Base-by-base conservation (phyloP, 2,888 invertebrate genomes). In the Nasonovia ribisnigri region DNA sequence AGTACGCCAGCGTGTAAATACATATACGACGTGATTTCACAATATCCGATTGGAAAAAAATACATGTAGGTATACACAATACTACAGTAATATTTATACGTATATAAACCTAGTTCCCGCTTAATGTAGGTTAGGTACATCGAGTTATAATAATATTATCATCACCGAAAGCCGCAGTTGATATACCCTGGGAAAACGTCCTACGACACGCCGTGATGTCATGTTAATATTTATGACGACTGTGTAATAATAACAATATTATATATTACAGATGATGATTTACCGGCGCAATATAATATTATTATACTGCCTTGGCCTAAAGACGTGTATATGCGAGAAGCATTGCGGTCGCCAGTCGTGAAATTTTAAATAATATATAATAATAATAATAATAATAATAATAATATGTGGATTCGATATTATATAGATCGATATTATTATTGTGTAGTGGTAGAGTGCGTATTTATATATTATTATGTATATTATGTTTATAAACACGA, bases 281-380 rank as follows among this genome's bases (percentile, higher is more conserved):
- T 77, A 77, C 36, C 36, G 20, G 36, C 3, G 77, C 20, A 77
- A 36, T 77, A 36, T 77, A 36, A 77, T 20, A 36, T 20, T 77
- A 77, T 77, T 8, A 77, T 77, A 77, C 43, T 43, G 5, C 89
- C 89, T 57, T 57, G 89, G 57, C 89, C 89, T 20, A 57, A 43
- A 57, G 89, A 89, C 89, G 43, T 57, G 88, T 43, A 57, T 3
- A 36, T 11, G 6, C 57, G 42, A 77, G 77, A 29, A 54, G 54
- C 42, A 24, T 54, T 42, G 36, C 36, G 42, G 88, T 42, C 88
- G 42, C 26, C 36, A 5, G 26, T 54, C 88, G 88, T 57, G 89
- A 89, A 89, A 57, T 89, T 89, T 89, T 16, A 57, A 89, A 89
- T 57, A 77, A 36, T 51, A 51, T n/a, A 24, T 54, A n/a, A 20